These are phyloP conservation scores for Philopedon plagiatum DNA, from an alignment of 2,888 invertebrate species.

Conservation along the genomic window DNA sequence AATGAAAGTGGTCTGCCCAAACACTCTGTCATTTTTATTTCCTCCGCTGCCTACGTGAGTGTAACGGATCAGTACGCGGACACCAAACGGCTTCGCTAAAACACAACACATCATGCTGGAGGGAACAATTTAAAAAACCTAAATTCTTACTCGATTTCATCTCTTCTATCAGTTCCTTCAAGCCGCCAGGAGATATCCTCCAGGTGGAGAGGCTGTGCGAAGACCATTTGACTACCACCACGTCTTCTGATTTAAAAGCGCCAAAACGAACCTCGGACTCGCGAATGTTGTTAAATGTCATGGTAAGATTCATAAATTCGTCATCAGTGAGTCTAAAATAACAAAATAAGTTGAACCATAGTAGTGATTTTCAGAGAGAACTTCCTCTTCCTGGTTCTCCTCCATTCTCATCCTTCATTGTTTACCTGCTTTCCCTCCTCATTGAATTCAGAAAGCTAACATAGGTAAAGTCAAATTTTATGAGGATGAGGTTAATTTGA, in stretches of 20 bases:
- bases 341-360: too few relatives aligned
- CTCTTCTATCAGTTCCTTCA: constrained; percentile 21
- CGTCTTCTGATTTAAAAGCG: constrained; percentile 28
- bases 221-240: constrained; percentile 33
- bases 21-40: constrained; percentile 16
- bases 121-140: neutral
- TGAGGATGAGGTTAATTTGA: too few relatives aligned
- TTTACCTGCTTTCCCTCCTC: too few relatives aligned
- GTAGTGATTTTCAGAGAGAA: too few relatives aligned
- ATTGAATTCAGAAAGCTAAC: too few relatives aligned
- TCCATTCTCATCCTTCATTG: too few relatives aligned
- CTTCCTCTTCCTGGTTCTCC: too few relatives aligned
- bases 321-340: constrained; percentile 22
- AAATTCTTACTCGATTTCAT: constrained; percentile 20
- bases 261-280: constrained; percentile 32
- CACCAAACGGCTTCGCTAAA: constrained; percentile 6
- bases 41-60: constrained; percentile 36
- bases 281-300: constrained; percentile 39
- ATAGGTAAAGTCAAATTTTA: too few relatives aligned
- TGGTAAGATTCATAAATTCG: constrained; percentile 30
- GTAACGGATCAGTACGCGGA: constrained; percentile 29
- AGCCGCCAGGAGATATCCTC: constrained; percentile 37
- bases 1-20: constrained; percentile 22
- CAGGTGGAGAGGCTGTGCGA: constrained; percentile 33
- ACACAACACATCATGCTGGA: neutral